These are phyloP conservation scores for Amazona vittata DNA, from an alignment of 2,113 vertebrate genomes.

Conservation along the genomic window DNA sequence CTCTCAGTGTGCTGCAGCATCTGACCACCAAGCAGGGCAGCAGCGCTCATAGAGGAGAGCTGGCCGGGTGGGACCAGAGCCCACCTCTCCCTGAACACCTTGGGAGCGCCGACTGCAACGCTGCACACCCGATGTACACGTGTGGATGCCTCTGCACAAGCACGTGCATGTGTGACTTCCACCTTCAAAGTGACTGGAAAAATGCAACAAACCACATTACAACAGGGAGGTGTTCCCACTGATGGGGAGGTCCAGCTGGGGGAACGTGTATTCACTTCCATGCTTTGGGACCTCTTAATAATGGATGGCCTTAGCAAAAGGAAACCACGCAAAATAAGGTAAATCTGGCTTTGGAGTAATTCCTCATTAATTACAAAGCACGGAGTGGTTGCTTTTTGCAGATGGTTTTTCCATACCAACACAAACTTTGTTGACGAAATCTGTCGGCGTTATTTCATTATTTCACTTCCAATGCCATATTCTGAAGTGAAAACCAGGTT, in stretches of 20 bases:
- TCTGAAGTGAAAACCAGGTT: not conserved
- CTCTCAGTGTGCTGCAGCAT: rapidly evolving
- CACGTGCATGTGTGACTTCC: not conserved
- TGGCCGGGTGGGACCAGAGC: not conserved
- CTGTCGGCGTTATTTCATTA: not conserved
- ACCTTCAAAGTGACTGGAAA: not conserved
- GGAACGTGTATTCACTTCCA: rapidly evolving
- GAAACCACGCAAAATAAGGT: not conserved
- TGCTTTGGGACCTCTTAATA: not conserved
- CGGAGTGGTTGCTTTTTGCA: not conserved
- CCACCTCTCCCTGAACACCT: not conserved
- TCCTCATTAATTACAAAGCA: not conserved
- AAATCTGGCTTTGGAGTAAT: not conserved
- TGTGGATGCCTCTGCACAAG: not conserved
- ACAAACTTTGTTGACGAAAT: not conserved
- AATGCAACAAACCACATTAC: not conserved
- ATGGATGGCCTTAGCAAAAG: not conserved
- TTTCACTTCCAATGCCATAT: not conserved
- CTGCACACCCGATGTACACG: rapidly evolving
- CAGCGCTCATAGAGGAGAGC: not conserved
- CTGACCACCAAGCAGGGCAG: rapidly evolving
- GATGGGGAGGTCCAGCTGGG: not conserved
- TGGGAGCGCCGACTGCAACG: rapidly evolving
- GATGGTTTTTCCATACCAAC: not conserved
- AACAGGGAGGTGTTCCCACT: not conserved